Percentiles rank a stretch among this genome's conserved stretches.
Conservation (phyloP, 2,113 vertebrate species). For the Heterotis niloticus region DNA sequence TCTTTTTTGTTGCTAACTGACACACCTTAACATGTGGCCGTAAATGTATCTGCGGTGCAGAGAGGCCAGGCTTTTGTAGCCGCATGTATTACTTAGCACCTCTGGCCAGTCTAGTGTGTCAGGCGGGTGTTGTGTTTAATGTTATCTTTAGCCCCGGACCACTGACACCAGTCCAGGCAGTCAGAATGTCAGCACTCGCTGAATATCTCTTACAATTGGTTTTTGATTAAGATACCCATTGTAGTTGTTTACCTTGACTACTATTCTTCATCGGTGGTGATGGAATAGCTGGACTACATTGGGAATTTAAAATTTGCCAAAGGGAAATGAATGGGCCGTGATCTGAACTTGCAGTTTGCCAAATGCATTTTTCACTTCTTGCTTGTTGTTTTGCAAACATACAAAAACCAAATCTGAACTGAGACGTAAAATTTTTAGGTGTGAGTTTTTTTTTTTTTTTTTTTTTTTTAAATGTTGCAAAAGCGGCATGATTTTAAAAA, state of each 20-base stretch:
- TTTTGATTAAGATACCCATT: constrained; percentile 96
- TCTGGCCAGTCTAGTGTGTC: constrained; percentile 76
- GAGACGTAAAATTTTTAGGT: too few relatives aligned
- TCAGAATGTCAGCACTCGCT: constrained; percentile 95
- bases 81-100: constrained; percentile 75
- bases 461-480: too few relatives aligned
- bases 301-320: constrained; percentile 97
- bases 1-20: constrained; percentile 42
- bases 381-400: constrained; percentile 48
- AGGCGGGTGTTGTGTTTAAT: constrained; percentile 85
- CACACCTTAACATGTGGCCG: constrained; percentile 47
- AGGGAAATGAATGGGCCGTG: constrained; percentile 96
- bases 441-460: too few relatives aligned
- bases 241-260: constrained; percentile 92
- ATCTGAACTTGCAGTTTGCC: constrained; percentile 49
- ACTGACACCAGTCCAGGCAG: constrained; percentile 78
- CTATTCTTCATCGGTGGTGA: constrained; percentile 94
- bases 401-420: too few relatives aligned
- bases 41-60: constrained; percentile 47
- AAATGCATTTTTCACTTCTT: constrained; percentile 73
- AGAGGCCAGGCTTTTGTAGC: constrained; percentile 72
- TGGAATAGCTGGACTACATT: constrained; percentile 85
- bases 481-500: too few relatives aligned
- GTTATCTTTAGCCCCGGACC: constrained; percentile 77
- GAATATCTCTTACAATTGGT: constrained; percentile 99